These are phyloP conservation scores for Malaclemys terrapin DNA, from an alignment of 2,113 vertebrate genomes.

Conservation along the genomic window DNA sequence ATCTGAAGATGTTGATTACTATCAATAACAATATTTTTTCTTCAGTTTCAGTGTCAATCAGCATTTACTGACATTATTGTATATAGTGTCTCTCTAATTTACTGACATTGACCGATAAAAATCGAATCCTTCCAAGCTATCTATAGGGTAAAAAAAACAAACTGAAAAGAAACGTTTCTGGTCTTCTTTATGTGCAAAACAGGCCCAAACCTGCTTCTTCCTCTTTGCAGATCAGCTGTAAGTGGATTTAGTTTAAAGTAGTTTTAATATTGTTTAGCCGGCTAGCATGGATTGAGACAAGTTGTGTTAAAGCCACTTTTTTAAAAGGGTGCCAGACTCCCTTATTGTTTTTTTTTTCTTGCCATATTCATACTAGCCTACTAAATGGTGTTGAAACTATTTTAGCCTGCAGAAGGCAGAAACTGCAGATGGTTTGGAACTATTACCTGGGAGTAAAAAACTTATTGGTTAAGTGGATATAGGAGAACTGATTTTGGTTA, in stretches of 20 bases:
- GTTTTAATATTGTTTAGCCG: neutral
- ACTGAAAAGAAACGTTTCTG: neutral
- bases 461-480: neutral
- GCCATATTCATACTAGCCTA: neutral
- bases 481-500: neutral
- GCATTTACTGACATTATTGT: neutral
- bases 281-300: neutral
- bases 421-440: neutral
- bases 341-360: neutral
- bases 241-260: neutral
- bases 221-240: too few species aligned
- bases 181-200: too few species aligned
- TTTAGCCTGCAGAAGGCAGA: neutral
- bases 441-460: neutral
- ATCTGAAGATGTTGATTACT: neutral
- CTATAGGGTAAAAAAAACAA: neutral
- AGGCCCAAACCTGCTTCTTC: too few species aligned
- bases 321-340: neutral
- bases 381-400: neutral
- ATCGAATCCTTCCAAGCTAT: neutral
- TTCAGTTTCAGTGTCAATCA: neutral
- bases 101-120: too few species aligned
- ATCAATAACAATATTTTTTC: neutral
- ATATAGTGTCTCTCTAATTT: neutral
- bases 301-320: neutral